Evolutionary conservation across 1,140 invertebrate genomes (phyloP).

Genomic region (Lasioglossum albipes): DNA sequence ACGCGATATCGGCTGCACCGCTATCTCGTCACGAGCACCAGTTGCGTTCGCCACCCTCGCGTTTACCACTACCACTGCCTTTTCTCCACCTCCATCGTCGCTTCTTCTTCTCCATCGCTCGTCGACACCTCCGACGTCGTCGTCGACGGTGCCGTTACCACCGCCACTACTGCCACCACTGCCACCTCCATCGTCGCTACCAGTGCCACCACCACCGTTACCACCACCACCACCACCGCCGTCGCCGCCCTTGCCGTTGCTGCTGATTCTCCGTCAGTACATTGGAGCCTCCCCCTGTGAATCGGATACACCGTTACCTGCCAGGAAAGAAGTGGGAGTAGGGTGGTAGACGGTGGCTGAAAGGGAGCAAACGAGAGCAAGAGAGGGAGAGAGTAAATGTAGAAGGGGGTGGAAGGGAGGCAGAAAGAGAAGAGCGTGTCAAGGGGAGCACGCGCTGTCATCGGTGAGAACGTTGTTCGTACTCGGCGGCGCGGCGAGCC

Average conservation of each 20-base stretch:
- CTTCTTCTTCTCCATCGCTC: background rate
- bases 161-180: slow-evolving; percentile 12
- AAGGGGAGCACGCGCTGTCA: slow-evolving; percentile 53
- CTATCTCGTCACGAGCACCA: slow-evolving; percentile 59
- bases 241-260: background rate
- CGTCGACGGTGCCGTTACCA: background rate
- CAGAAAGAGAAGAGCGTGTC: slow-evolving; percentile 16
- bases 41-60: slow-evolving; percentile 57
- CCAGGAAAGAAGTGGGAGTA: background rate
- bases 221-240: background rate
- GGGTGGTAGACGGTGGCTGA: background rate
- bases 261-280: slow-evolving; percentile 7
- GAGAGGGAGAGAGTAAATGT: background rate
- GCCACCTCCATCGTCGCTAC: background rate
- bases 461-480: slow-evolving; percentile 9
- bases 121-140: slow-evolving; percentile 17
- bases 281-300: background rate
- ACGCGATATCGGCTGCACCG: slow-evolving; percentile 60
- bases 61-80: slow-evolving; percentile 30
- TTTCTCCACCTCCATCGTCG: slow-evolving; percentile 15
- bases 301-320: background rate
- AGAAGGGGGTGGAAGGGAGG: background rate
- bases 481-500: slow-evolving; percentile 11
- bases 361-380: background rate
- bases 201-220: background rate